Percentiles rank a stretch among this genome's conserved stretches.
Conservation (phyloP, 2,113 vertebrate genomes). For the Aix galericulata region DNA sequence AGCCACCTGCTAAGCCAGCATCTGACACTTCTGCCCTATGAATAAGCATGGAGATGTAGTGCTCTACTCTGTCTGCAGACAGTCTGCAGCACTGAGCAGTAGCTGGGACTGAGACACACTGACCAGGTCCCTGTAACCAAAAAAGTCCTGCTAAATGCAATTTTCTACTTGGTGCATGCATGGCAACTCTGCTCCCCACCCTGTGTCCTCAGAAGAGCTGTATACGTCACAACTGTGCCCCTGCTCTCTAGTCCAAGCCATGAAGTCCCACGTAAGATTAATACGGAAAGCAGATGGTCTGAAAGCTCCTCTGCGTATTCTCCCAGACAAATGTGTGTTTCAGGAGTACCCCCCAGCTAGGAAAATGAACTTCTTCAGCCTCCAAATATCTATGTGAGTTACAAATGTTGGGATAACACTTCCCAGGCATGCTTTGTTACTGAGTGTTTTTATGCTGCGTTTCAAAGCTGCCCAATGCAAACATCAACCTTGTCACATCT, state of each 20-base stretch:
- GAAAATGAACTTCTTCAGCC: neutral
- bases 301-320: neutral
- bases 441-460: neutral
- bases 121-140: neutral
- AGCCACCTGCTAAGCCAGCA: neutral
- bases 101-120: neutral
- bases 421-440: neutral
- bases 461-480: neutral
- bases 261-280: fast-evolving
- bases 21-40: fast-evolving
- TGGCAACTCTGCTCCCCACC: neutral
- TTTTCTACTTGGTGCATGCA: neutral
- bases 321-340: neutral
- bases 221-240: neutral
- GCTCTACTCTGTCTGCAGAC: too few species aligned
- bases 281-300: neutral
- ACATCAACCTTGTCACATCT: neutral
- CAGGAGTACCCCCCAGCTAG: neutral
- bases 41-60: neutral
- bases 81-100: fast-evolving
- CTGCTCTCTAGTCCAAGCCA: neutral
- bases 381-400: neutral
- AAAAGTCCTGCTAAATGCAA: neutral
- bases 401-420: neutral
- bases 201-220: neutral